These are phyloP conservation scores for Oppia nitens DNA, from an alignment of 1,140 invertebrate species.

Conservation along the genomic window DNA sequence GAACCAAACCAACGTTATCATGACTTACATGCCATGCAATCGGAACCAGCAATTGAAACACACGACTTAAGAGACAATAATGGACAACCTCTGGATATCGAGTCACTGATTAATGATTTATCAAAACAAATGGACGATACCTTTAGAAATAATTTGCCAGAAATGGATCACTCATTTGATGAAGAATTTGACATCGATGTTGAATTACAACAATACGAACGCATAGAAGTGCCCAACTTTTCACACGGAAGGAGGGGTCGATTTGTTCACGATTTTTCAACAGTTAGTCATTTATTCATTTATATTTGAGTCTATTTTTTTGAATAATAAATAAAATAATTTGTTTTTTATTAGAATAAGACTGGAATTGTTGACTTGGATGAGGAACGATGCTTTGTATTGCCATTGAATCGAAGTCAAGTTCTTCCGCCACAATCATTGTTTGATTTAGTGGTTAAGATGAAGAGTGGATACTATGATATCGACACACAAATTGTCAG, in stretches of 20 bases:
- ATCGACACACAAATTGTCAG: slow-evolving; percentile 57
- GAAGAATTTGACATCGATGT: slow-evolving; percentile 58
- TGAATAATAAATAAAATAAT: too few relatives aligned
- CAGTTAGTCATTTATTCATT: slow-evolving; percentile 31
- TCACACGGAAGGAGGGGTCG: slow-evolving; percentile 51
- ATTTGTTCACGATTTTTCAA: slow-evolving; percentile 75
- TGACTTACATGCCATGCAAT: neutral
- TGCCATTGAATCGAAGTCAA: slow-evolving; percentile 58
- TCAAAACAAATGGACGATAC: neutral
- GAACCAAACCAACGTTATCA: slow-evolving; percentile 13
- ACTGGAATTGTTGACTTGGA: slow-evolving; percentile 70
- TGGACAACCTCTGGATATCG: too few relatives aligned
- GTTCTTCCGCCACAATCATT: slow-evolving; percentile 54
- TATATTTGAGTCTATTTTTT: too few relatives aligned
- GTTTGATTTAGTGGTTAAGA: slow-evolving; percentile 58
- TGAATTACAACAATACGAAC: slow-evolving; percentile 46
- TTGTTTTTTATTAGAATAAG: slow-evolving; percentile 32
- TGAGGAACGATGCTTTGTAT: slow-evolving; percentile 60
- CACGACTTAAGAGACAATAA: neutral
- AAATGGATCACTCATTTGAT: slow-evolving; percentile 36
- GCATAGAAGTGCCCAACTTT: slow-evolving; percentile 61
- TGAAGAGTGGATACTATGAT: slow-evolving; percentile 61
- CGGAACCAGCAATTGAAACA: neutral
- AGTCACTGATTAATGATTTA: neutral
- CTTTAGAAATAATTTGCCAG: neutral